phyloP scores from a whole-genome alignment of 2,113 vertebrate genomes.

The Misgurnus anguillicaudatus region DNA sequence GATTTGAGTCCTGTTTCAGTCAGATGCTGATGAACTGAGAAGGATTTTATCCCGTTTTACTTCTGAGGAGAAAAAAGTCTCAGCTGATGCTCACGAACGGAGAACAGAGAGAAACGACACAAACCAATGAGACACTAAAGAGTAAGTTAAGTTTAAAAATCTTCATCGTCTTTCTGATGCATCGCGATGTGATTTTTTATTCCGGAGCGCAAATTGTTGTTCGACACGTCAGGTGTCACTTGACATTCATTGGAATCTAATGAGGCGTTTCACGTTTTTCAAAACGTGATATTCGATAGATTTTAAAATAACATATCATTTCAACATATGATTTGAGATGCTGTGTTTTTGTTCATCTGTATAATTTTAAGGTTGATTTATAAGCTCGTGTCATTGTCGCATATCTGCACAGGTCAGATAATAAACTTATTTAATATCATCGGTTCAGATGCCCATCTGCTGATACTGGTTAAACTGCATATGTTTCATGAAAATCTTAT shows the following conservation, averaged over 20 bases:
- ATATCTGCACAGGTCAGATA: background rate
- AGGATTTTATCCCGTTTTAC: slow-evolving; percentile 40
- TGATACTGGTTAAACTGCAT: no score
- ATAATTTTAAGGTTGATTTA: background rate
- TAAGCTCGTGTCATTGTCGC: background rate
- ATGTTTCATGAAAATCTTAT: no score
- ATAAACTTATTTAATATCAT: background rate
- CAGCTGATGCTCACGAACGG: slow-evolving; percentile 17
- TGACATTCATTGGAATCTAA: slow-evolving; percentile 7
- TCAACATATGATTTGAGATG: background rate
- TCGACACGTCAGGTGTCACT: background rate
- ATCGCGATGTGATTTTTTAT: background rate
- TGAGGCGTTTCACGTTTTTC: background rate
- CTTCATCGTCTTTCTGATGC: background rate
- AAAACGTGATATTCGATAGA: background rate
- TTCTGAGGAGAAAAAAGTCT: slow-evolving; percentile 34
- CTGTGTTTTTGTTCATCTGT: background rate
- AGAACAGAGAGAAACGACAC: slow-evolving; percentile 6
- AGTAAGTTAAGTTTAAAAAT: slow-evolving; percentile 21
- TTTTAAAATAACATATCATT: background rate
- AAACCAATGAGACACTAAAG: slow-evolving; percentile 17
- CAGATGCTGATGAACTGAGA: slow-evolving; percentile 19
- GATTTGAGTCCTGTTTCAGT: slow-evolving; percentile 28
- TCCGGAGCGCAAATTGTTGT: background rate
- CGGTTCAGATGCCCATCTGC: no score